Evolutionary conservation across 1,140 invertebrate genomes (phyloP).

Genomic region (Thaumatotibia leucotreta): DNA sequence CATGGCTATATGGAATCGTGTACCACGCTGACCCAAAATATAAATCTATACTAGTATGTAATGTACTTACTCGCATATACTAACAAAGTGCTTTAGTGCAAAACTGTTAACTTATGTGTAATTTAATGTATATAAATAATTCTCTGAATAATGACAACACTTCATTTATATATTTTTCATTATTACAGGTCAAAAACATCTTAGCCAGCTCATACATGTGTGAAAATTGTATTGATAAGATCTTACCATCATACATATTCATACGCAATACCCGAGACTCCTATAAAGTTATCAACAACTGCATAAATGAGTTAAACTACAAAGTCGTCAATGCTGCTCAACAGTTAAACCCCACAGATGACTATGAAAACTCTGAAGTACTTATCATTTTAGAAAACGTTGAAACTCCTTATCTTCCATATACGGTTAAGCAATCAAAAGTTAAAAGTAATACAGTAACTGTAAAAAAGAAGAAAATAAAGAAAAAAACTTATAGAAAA

Average conservation of each 20-base stretch:
- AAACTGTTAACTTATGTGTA: too few relatives aligned
- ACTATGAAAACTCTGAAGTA: conserved; percentile 10
- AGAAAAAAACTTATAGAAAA: background rate
- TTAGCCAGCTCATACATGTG: conserved; percentile 25
- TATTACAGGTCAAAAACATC: conserved; percentile 26
- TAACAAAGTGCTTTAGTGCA: too few relatives aligned
- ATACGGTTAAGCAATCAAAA: background rate
- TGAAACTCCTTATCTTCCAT: background rate
- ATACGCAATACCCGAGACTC: conserved; percentile 27
- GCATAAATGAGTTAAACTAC: conserved; percentile 23
- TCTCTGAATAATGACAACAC: too few relatives aligned
- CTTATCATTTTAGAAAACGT: conserved; percentile 10
- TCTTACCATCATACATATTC: conserved; percentile 28
- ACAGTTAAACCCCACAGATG: background rate
- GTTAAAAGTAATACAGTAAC: conserved; percentile 2
- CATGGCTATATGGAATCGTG: too few relatives aligned
- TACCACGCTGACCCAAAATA: too few relatives aligned
- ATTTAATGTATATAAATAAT: too few relatives aligned
- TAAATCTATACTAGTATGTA: too few relatives aligned
- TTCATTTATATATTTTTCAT: too few relatives aligned
- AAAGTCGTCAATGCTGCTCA: conserved; percentile 24
- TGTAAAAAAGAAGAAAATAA: background rate
- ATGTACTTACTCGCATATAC: too few relatives aligned
- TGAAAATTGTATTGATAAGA: conserved; percentile 26
- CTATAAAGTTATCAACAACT: conserved; percentile 24